Conservation (phyloP, 2,888 invertebrate species). For the Heterodera filipjevi region DNA sequence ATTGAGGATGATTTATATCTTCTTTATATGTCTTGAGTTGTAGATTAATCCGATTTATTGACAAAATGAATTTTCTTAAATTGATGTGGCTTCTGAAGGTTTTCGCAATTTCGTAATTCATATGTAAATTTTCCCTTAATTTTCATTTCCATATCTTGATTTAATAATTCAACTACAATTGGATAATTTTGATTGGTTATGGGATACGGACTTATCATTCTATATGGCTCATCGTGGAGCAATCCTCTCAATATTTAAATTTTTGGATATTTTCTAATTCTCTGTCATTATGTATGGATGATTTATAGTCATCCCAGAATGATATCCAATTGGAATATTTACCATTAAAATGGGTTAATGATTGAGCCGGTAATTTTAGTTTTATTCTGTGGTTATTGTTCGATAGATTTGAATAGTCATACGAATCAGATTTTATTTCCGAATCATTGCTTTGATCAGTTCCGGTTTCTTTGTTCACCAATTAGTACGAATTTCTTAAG, state of each 20-base stretch:
- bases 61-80: background rate
- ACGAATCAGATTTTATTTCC: no score
- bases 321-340: background rate
- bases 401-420: no score
- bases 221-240: background rate
- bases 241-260: background rate
- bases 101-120: background rate
- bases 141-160: background rate
- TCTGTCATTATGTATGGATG: background rate
- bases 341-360: background rate
- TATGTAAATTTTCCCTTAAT: background rate
- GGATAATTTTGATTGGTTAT: background rate
- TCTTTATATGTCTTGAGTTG: background rate
- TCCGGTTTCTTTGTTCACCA: no score
- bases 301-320: background rate
- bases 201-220: background rate
- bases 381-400: background rate
- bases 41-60: background rate
- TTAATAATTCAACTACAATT: slow-evolving; percentile 2
- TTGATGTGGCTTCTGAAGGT: background rate
- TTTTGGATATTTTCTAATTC: background rate
- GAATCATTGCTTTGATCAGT: no score
- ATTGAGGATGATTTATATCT: background rate
- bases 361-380: background rate
- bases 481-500: no score